These are phyloP conservation scores for Zeugodacus cucurbitae DNA, from an alignment of 1,140 invertebrate species.

Conservation along the genomic window DNA sequence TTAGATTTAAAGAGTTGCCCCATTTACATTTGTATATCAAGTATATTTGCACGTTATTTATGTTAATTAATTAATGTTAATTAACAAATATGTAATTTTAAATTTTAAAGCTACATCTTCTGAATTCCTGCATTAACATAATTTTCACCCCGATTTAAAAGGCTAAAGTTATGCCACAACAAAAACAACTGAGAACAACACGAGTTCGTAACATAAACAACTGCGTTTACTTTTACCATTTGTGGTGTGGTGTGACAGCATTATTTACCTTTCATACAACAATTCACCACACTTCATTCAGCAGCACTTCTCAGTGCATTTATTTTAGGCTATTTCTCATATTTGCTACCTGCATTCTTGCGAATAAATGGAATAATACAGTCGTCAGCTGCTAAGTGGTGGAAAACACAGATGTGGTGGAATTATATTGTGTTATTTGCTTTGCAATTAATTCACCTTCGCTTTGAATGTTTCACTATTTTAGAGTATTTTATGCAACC, in stretches of 20 bases:
- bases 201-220: neutral
- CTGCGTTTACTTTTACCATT: neutral
- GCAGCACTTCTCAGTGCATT: neutral
- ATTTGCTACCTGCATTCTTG: neutral
- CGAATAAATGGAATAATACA: constrained; percentile 44
- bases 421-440: neutral
- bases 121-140: neutral
- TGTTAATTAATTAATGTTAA: too few relatives aligned
- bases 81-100: too few relatives aligned
- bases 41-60: too few relatives aligned
- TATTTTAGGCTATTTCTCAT: neutral
- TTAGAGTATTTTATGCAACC: neutral
- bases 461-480: neutral
- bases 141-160: neutral
- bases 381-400: constrained; percentile 48
- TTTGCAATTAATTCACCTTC: too few relatives aligned
- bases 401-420: constrained; percentile 45
- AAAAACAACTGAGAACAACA: neutral
- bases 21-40: too few relatives aligned
- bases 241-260: neutral
- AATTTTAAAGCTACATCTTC: too few relatives aligned
- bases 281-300: neutral
- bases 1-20: too few relatives aligned
- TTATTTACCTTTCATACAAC: neutral
- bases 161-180: neutral